A percentile compares a stretch with the other conserved stretches of the same genome.
Conservation (phyloP, 2,113 vertebrate species). For the Phasianus colchicus region DNA sequence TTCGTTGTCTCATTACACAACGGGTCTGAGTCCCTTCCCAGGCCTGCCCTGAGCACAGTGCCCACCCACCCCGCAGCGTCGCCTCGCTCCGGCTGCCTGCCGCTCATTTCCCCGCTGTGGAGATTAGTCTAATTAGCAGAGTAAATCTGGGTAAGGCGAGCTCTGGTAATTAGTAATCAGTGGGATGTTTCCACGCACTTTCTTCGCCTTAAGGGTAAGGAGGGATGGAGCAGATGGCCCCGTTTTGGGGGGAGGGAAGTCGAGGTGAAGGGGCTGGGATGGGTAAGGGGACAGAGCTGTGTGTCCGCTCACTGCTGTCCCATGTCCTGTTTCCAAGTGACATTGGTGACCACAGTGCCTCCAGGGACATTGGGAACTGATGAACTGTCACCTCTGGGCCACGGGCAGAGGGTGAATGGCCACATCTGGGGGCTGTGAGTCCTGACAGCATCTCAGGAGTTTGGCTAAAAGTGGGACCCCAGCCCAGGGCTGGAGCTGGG, state of each 20-base stretch:
- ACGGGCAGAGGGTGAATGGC: background rate
- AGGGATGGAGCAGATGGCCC: background rate
- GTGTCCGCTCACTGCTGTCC: background rate
- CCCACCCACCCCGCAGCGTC: background rate
- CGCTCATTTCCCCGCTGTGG: background rate
- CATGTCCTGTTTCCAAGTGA: accelerated
- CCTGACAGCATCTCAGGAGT: background rate
- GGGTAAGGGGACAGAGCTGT: background rate
- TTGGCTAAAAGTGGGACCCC: background rate
- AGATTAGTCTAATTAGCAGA: conserved; percentile 61
- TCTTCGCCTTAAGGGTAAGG: conserved; percentile 5
- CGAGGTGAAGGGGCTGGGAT: background rate
- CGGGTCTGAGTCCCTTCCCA: background rate
- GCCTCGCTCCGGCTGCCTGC: background rate
- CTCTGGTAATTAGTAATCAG: conserved; percentile 49
- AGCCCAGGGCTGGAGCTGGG: background rate
- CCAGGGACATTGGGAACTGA: background rate
- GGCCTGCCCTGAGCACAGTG: background rate
- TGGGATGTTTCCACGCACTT: conserved; percentile 13
- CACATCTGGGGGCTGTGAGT: background rate
- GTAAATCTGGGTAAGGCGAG: conserved; percentile 41
- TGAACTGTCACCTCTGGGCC: background rate
- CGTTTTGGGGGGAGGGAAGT: background rate
- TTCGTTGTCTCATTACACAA: conserved; percentile 31
- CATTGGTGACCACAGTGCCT: background rate